Evolutionary conservation across 2,113 vertebrate species (phyloP).

Genomic region (Silurus asotus): DNA sequence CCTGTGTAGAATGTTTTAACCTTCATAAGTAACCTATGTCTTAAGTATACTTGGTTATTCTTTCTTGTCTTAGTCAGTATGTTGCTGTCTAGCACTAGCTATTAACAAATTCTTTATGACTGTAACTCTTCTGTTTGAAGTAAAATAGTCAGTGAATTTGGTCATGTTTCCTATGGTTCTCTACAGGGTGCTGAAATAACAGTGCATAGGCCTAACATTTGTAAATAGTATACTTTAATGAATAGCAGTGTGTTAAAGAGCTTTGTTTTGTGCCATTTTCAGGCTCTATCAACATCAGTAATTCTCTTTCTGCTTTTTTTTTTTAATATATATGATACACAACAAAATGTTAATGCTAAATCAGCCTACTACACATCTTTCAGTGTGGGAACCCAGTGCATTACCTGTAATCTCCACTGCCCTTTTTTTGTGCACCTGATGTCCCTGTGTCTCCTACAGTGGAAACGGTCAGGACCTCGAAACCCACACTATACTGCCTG

Average conservation of each 20-base stretch:
- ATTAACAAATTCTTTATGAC: background rate
- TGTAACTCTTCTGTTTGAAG: background rate
- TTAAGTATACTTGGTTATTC: background rate
- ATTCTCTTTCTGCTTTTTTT: background rate
- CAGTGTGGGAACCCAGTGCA: background rate
- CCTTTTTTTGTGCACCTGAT: slow-evolving; percentile 81
- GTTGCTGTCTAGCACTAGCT: background rate
- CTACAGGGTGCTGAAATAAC: background rate
- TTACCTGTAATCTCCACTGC: slow-evolving; percentile 96
- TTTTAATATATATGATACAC: background rate
- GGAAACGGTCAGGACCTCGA: slow-evolving; percentile 87
- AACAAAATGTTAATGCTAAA: background rate
- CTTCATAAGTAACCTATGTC: background rate
- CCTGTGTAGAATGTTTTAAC: background rate
- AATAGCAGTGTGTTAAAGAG: background rate
- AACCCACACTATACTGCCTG: slow-evolving; percentile 88
- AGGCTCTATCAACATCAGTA: too few species aligned
- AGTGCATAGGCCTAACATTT: background rate
- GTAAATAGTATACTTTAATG: background rate
- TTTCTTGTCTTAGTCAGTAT: background rate
- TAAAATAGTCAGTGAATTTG: background rate
- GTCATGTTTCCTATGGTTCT: background rate
- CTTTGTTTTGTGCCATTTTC: background rate
- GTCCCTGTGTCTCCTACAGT: slow-evolving; percentile 79
- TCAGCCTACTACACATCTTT: background rate